These are phyloP conservation scores for Phaonia tiefii DNA, from an alignment of 2,888 invertebrate genomes.

Conservation along the genomic window DNA sequence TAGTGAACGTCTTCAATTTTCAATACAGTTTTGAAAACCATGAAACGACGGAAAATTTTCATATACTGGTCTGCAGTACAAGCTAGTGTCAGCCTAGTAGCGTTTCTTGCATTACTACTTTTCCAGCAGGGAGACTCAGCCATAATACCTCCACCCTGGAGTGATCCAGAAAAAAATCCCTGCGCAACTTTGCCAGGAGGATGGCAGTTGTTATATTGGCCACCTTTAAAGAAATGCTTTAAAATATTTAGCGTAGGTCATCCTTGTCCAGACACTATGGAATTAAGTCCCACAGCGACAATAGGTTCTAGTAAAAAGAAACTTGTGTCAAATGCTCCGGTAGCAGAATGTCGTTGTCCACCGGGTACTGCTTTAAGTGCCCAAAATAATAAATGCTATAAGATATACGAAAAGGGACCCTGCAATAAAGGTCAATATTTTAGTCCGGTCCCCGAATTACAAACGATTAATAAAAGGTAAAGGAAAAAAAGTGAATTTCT, in stretches of 20 bases:
- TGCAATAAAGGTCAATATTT: constrained; percentile 88
- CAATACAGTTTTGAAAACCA: constrained; percentile 43
- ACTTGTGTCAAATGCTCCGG: constrained; percentile 82
- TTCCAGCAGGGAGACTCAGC: constrained; percentile 71
- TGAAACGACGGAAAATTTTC: constrained; percentile 75
- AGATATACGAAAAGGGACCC: constrained; percentile 88
- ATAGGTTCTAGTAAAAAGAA: constrained; percentile 70
- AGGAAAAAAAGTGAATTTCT: too few relatives aligned
- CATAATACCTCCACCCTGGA: constrained; percentile 93
- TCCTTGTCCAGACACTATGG: constrained; percentile 92
- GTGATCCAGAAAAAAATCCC: constrained; percentile 89
- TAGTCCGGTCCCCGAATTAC: constrained; percentile 83
- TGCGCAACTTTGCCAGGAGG: constrained; percentile 90
- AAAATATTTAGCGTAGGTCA: constrained; percentile 92
- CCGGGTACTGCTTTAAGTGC: constrained; percentile 89
- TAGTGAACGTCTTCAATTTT: background rate
- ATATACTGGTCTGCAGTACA: constrained; percentile 74
- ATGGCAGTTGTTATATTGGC: constrained; percentile 93
- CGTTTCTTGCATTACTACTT: constrained; percentile 70
- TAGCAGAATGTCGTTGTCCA: constrained; percentile 91
- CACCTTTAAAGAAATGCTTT: constrained; percentile 90
- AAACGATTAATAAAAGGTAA: constrained; percentile 63
- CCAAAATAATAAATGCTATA: constrained; percentile 86
- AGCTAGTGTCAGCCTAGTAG: constrained; percentile 71
- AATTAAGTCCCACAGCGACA: constrained; percentile 84